Base-by-base conservation (phyloP, 2,113 vertebrate species). In the Tautogolabrus adspersus region DNA sequence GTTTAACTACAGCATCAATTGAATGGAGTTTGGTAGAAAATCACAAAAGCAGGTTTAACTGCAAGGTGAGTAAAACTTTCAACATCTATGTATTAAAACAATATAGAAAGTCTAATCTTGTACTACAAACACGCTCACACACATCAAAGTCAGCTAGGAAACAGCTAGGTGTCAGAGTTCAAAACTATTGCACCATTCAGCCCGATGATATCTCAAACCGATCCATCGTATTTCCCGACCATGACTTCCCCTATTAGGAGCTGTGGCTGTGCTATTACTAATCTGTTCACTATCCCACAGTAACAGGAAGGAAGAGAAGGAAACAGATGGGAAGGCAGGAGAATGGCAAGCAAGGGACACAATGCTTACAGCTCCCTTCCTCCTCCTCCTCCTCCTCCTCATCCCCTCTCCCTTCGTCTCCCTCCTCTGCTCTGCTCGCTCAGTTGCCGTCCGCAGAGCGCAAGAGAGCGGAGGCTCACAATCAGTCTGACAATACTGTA, bases 271-370 rank as follows among this genome's bases (percentile, higher is more conserved):
- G 80, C 83, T 88, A 83, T 88, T 85, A 87, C 87, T 89, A 89
- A 92, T 87, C 79, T 84, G 79, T 26, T 78, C 73, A 73, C 90
- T 88, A 91, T 91, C 92, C 92, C 89, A 92, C 85, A 66, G 89
- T 87, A 91, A 86, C 90, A 93, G 95, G 95, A 95, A 96, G 95
- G 95, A 95, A 95, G 95, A 90, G 66, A 89, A 89, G 95, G 92
- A 95, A 96, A 94, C 95, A 94, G 95, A 95, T 93, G 95, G 95
- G 89, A 94, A 92, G 88, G 62, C 75, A 91, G 89, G 93, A 93
- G 94, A 92, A 89, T 51, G 83, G 89, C 90, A 5, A 89, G 83
- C 60, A 21, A 78, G 76, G 86, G 89, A 91, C 94, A 97, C 96
- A 96, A 96, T 94, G 77, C 90, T 86, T 77, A 52, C 90, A 84